Evolutionary conservation across 2,888 invertebrate species (phyloP).

Genomic region (Agrochola circellaris): DNA sequence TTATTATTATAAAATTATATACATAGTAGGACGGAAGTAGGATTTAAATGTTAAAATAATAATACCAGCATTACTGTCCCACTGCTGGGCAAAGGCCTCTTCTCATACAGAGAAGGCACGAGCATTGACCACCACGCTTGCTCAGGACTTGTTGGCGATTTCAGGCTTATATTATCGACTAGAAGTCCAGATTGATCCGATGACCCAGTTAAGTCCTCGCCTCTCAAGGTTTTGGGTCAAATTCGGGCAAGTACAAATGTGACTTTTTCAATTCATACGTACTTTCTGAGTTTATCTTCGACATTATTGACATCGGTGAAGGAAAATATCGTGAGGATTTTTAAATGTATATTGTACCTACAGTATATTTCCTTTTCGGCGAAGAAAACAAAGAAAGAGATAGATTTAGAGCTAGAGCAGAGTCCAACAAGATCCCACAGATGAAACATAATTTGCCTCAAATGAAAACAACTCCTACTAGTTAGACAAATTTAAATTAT

Average conservation of each 20-base stretch:
- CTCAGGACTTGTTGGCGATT: background rate
- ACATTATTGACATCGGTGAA: background rate
- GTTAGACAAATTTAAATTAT: slow-evolving; percentile 26
- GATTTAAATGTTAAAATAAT: background rate
- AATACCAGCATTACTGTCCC: background rate
- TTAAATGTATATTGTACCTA: background rate
- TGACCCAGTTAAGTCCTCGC: background rate
- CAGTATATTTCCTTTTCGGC: background rate
- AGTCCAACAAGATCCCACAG: background rate
- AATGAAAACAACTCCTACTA: slow-evolving; percentile 15
- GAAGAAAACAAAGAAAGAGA: background rate
- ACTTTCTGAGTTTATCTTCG: background rate
- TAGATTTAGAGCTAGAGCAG: background rate
- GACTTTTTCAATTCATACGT: background rate
- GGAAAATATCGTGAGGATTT: background rate
- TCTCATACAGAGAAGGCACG: background rate
- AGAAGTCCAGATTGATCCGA: background rate
- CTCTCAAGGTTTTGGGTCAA: background rate
- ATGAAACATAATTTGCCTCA: background rate
- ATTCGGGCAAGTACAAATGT: background rate
- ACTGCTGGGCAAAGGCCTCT: background rate
- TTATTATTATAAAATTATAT: too few relatives aligned
- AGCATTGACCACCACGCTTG: background rate
- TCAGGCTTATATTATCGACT: background rate
- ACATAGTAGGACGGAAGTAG: too few relatives aligned